A percentile compares a stretch with the other conserved stretches of the same genome.
Evolutionary conservation across 1,140 invertebrate species (phyloP).

Genomic region (Diorhabda carinulata): DNA sequence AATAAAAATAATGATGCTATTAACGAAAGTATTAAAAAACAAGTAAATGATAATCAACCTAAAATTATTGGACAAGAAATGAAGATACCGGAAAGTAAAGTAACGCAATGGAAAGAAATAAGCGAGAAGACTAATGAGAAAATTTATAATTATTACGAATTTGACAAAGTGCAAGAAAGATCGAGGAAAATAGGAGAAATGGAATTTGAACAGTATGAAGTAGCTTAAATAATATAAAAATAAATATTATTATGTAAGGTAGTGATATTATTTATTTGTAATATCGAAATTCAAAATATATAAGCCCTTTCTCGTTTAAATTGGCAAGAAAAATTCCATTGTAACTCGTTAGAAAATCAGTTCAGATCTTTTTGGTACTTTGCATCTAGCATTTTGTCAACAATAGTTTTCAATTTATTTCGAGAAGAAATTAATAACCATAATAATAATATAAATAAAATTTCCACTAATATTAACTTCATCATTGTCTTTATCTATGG

Average conservation of each 20-base stretch:
- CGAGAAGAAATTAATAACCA: too few relatives aligned
- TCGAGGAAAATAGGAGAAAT: slow-evolving; percentile 69
- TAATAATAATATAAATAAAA: too few relatives aligned
- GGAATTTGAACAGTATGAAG: slow-evolving; percentile 78
- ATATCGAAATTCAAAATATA: too few relatives aligned
- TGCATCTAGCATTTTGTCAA: too few relatives aligned
- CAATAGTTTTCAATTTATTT: too few relatives aligned
- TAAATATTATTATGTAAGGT: slow-evolving; percentile 3
- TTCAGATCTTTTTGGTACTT: too few relatives aligned
- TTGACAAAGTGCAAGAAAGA: slow-evolving; percentile 32
- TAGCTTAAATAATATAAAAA: slow-evolving; percentile 42
- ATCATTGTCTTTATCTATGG: too few relatives aligned
- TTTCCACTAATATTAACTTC: too few relatives aligned
- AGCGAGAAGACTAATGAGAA: slow-evolving; percentile 29
- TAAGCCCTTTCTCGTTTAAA: too few relatives aligned
- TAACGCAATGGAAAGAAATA: slow-evolving; percentile 34
- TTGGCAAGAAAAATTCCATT: too few relatives aligned
- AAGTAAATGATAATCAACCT: slow-evolving; percentile 25
- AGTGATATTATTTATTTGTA: background rate
- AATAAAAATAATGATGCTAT: slow-evolving; percentile 33
- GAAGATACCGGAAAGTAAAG: slow-evolving; percentile 32
- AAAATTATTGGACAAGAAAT: slow-evolving; percentile 42
- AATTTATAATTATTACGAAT: slow-evolving; percentile 37
- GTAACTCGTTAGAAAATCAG: too few relatives aligned
- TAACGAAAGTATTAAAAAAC: slow-evolving; percentile 39